Base-by-base conservation (phyloP, 2,797 vertebrate genomes). In the Muscicapa comitata region DNA sequence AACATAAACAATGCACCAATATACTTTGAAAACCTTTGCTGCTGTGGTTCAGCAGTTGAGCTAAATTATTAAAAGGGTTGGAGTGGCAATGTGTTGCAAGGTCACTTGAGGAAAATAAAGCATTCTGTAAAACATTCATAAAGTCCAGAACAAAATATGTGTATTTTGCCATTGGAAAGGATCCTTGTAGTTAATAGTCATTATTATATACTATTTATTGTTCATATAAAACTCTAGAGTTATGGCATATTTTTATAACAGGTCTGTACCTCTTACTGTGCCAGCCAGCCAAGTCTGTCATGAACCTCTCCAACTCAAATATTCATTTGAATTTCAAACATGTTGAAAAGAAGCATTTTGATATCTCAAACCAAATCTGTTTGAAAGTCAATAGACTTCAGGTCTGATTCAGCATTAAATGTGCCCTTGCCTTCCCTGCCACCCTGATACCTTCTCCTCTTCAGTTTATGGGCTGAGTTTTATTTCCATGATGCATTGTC, bases 261-360 rank as follows among this genome's bases (percentile, higher is more conserved):
- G 40, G 21, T 68, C 66, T 70, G 31, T 47, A 72, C 38, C 50
- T 95, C 82, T 70, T 61, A 24, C 28, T 66, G 20, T 62, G 78
- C 38, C 72, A 62, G 55, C 66, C 62, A 90, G 54, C 48, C 25
- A 35, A 93, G 48, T 47, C 51, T 86, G 42, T 80, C 1, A 0
- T 57, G 29, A 94, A 50, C 25, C 37, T 82, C 40, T 95, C 88
- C 92, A 95, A 77, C 23, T 82, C 74, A 94, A 88, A 95, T 76
- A 95, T 16, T 73, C 59, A 61, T 90, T 67, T 89, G 74, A 88
- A 87, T 93, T 94, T 94, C 80, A 82, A 79, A 65, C n/a, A 59
- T 57, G 35, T 51, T 35, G 58, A 75, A 65, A 75, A 80, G 43
- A 86, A 91, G 43, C 26, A 79, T 84, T 95, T 87, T 91, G 24